These are phyloP conservation scores for Ceyx margarethae DNA, from an alignment of 2,113 vertebrate genomes.

Conservation along the genomic window DNA sequence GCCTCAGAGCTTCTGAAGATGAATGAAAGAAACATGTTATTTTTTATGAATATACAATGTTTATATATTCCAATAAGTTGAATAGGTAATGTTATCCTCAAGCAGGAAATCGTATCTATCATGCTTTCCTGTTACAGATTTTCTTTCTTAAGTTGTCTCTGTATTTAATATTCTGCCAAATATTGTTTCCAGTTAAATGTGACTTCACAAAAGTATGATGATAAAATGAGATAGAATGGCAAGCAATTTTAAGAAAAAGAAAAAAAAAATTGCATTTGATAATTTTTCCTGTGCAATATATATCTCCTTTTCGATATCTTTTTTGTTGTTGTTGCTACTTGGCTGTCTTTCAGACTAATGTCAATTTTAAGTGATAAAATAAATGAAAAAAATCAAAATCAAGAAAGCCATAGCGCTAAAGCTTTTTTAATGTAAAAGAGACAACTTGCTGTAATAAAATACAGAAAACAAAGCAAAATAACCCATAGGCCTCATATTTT, in stretches of 20 bases:
- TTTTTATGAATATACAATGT: conserved; percentile 11
- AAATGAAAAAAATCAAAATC: conserved; percentile 47
- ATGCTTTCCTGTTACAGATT: neutral
- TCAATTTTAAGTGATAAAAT: neutral
- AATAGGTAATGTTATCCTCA: neutral
- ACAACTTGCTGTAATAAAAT: conserved; percentile 70
- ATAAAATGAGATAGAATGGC: neutral
- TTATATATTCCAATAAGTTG: conserved; percentile 6
- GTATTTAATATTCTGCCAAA: neutral
- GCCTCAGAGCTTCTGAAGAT: conserved; percentile 63
- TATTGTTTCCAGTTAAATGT: neutral
- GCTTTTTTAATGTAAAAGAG: conserved; percentile 68
- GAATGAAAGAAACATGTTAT: conserved; percentile 45
- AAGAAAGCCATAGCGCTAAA: conserved; percentile 63
- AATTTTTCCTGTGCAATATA: conserved; percentile 43
- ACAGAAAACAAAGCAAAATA: conserved; percentile 50
- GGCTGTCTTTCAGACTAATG: conserved; percentile 22
- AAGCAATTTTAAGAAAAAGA: conserved; percentile 6
- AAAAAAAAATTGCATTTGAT: conserved; percentile 11
- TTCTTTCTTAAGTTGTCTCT: conserved; percentile 19
- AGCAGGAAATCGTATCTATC: conserved; percentile 44
- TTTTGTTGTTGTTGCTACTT: neutral
- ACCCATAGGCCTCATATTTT: conserved; percentile 75
- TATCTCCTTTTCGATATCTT: neutral
- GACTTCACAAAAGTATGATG: neutral